Evolutionary conservation across 2,888 invertebrate species (phyloP).

Genomic region (Aplocera efformata): DNA sequence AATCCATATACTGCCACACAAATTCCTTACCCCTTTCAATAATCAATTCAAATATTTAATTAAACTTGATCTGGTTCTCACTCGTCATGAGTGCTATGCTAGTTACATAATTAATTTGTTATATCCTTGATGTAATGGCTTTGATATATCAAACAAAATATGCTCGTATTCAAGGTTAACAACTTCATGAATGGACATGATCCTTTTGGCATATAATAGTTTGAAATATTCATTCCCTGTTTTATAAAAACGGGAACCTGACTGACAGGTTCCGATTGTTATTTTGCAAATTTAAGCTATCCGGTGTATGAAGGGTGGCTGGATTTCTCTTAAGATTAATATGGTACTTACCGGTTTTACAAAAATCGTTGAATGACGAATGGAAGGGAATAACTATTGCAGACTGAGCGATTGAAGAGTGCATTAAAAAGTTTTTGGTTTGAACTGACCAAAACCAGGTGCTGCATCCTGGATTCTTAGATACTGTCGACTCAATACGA

Average conservation of each 20-base stretch:
- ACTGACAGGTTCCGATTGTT: conserved; percentile 8
- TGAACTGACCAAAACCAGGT: too few relatives aligned
- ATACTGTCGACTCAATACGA: too few relatives aligned
- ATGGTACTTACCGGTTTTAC: too few relatives aligned
- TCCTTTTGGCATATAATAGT: conserved; percentile 18
- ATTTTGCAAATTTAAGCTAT: conserved; percentile 11
- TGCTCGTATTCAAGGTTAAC: conserved; percentile 55
- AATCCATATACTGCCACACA: not conserved
- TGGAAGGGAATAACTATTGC: too few relatives aligned
- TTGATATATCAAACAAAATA: conserved; percentile 57
- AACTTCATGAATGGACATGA: conserved; percentile 45
- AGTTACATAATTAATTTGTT: conserved; percentile 13
- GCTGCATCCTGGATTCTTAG: too few relatives aligned
- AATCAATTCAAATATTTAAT: conserved; percentile 7
- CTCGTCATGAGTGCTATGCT: conserved; percentile 2
- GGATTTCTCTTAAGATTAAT: too few relatives aligned
- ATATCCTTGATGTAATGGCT: conserved; percentile 23
- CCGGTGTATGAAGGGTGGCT: conserved; percentile 5
- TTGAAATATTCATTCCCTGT: conserved; percentile 17
- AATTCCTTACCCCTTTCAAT: conserved; percentile 7
- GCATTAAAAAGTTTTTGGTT: too few relatives aligned
- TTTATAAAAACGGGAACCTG: conserved; percentile 9
- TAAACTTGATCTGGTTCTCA: not conserved
- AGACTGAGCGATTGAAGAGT: too few relatives aligned
- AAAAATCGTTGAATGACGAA: too few relatives aligned